Evolutionary conservation across 2,888 invertebrate genomes (phyloP), one percentile per base, ranked within the genome.

Genomic region (Xylota sylvarum): DNA sequence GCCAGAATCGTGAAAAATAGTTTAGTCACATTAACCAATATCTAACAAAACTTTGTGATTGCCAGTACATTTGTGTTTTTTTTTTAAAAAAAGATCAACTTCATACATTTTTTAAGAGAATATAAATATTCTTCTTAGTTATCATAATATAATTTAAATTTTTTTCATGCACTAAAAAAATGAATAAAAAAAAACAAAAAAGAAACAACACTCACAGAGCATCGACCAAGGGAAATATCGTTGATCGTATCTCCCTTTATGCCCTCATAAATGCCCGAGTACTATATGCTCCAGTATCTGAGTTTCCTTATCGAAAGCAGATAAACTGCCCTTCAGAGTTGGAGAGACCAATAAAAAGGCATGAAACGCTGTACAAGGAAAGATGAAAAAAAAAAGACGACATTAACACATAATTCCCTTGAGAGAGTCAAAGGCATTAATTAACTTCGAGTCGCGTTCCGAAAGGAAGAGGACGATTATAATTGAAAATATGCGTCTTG

Each of bases 401-500:
- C 46, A 72, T 58, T 32, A 56, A 56, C 56, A 58, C 56, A 58
- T 14, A 52, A 23, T 55, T 46, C 50, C 50, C 60, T 7, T 23
- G 50, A 62, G 50, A 62, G 40, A 50, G 7, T 37, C 37, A 60
- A 43, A 60, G 32, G 30, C 37, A 69, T 69, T 67, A 65, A 77
- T 77, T 74, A 74, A 62, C 52, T 55, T 43, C 12, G 23, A 10
- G 5, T 4, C 30, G 27, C 60, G 60, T 69, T 17, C 23, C 32
- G n/a, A 62, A 79, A 62, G 23, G 27, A 40, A 62, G 52, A 52
- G 40, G 9, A n/a, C 19, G 23, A 60, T 14, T 19, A 58, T 73
- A 65, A 69, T 74, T 69, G 62, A 70, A 76, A 69, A 62, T 37
- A 55, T 67, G 48, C 76, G 58, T 32, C 40, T 48, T 56, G 43